These are phyloP conservation scores for Amphiura filiformis DNA, from an alignment of 35 echinoderm and acorn worm genomes.

Conservation along the genomic window DNA sequence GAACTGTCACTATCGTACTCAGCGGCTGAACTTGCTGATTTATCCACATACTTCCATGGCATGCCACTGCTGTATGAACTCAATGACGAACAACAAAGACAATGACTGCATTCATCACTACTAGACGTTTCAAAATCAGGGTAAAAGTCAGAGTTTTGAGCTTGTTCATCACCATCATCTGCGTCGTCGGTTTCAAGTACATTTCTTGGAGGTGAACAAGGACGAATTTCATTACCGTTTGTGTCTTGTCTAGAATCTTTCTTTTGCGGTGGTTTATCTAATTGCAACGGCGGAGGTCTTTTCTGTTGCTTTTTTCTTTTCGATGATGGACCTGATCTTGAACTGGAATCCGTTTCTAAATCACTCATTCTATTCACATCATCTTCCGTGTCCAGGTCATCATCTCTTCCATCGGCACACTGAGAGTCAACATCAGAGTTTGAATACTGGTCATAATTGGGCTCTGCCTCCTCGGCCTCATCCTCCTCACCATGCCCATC, in stretches of 20 bases:
- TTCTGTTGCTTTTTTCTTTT: conserved; percentile 31
- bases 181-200: too few species aligned
- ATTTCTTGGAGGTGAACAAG: background rate
- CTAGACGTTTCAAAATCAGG: conserved; percentile 52
- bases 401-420: conserved; percentile 20
- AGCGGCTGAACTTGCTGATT: conserved; percentile 43
- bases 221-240: conserved; percentile 15
- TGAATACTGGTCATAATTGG: conserved; percentile 49
- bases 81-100: conserved; percentile 63
- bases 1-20: conserved; percentile 71
- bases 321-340: conserved; percentile 30
- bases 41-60: conserved; percentile 55
- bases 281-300: conserved; percentile 10
- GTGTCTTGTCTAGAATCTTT: background rate
- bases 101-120: conserved; percentile 65
- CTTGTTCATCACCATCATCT: conserved; percentile 1
- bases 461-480: conserved; percentile 25
- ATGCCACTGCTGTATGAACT: conserved; percentile 53
- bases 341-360: conserved; percentile 58
- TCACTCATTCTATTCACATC: conserved; percentile 81
- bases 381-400: conserved; percentile 74
- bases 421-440: conserved; percentile 35
- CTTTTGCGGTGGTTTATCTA: background rate
- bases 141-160: conserved; percentile 40
- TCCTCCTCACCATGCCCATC: too few species aligned